phyloP scores from a whole-genome alignment of 2,888 invertebrate genomes.

The Hirtodrosophila trivittata region DNA sequence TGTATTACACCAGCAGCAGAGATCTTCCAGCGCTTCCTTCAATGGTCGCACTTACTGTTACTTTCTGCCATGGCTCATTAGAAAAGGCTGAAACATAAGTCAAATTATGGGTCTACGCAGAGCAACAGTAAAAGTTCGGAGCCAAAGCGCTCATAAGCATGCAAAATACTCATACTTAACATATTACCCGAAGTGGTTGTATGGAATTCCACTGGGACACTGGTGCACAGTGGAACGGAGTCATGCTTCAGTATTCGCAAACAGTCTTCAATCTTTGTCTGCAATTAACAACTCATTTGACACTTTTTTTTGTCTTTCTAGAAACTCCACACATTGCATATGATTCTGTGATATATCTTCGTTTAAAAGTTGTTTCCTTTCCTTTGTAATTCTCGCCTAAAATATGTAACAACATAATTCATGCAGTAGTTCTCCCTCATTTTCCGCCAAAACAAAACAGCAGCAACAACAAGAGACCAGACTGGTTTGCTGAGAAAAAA shows the following conservation, averaged over 20 bases:
- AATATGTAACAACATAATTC: slow-evolving; percentile 3
- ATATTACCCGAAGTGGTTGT: slow-evolving; percentile 3
- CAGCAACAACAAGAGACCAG: background rate
- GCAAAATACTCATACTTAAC: slow-evolving; percentile 6
- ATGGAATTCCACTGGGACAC: background rate
- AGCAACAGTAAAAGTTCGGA: slow-evolving; percentile 36
- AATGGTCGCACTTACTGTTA: background rate
- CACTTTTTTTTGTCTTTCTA: background rate
- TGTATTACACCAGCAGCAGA: slow-evolving; percentile 9
- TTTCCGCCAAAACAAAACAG: slow-evolving; percentile 23
- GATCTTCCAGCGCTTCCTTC: too few species aligned
- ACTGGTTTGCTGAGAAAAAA: slow-evolving; percentile 20
- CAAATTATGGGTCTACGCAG: slow-evolving; percentile 33
- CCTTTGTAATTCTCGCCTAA: background rate
- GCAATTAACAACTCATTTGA: slow-evolving; percentile 8
- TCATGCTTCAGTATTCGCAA: background rate
- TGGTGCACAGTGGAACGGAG: slow-evolving; percentile 29
- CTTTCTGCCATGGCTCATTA: slow-evolving; percentile 39
- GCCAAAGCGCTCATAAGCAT: slow-evolving; percentile 9
- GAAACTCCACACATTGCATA: background rate
- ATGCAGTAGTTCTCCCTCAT: slow-evolving; percentile 7
- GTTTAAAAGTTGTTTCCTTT: too few species aligned
- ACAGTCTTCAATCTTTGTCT: background rate
- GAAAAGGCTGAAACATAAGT: slow-evolving; percentile 39
- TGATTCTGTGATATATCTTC: slow-evolving; percentile 19